These are phyloP conservation scores for Mesochorus sp. DNA, from an alignment of 2,888 invertebrate species.

Conservation along the genomic window DNA sequence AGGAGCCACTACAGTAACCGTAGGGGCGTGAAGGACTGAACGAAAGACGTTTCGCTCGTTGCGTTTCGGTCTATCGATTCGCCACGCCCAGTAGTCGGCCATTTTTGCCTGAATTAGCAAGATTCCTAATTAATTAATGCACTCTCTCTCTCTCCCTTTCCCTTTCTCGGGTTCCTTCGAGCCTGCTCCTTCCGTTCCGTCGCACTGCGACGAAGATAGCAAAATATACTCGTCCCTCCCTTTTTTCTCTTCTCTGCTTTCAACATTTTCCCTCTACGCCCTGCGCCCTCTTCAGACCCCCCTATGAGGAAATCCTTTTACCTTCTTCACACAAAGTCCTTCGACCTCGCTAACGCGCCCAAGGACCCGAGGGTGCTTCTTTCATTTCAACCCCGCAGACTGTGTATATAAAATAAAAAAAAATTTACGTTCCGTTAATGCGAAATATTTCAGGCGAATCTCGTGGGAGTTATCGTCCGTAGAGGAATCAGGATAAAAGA, in stretches of 20 bases:
- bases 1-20: conserved; percentile 37
- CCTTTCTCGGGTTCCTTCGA: not conserved
- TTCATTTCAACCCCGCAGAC: conserved; percentile 21
- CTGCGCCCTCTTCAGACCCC: conserved; percentile 32
- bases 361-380: conserved; percentile 33
- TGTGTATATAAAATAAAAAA: conserved; percentile 6
- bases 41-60: conserved; percentile 52
- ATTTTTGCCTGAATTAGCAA: conserved; percentile 76
- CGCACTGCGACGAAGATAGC: conserved; percentile 46
- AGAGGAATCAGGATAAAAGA: not conserved
- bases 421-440: conserved; percentile 52
- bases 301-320: conserved; percentile 54
- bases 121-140: conserved; percentile 76
- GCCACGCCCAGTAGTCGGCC: conserved; percentile 75
- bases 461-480: not conserved
- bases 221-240: conserved; percentile 35
- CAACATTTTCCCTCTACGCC: conserved; percentile 14
- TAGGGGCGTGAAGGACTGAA: conserved; percentile 52
- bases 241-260: conserved; percentile 19
- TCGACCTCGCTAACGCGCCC: conserved; percentile 21
- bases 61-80: conserved; percentile 68
- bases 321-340: conserved; percentile 50
- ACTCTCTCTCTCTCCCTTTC: conserved; percentile 51
- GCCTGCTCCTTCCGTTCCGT: conserved; percentile 56
- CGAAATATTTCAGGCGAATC: conserved; percentile 34